phyloP scores from a whole-genome alignment of 1,140 invertebrate species.

The Pollicipes pollicipes region DNA sequence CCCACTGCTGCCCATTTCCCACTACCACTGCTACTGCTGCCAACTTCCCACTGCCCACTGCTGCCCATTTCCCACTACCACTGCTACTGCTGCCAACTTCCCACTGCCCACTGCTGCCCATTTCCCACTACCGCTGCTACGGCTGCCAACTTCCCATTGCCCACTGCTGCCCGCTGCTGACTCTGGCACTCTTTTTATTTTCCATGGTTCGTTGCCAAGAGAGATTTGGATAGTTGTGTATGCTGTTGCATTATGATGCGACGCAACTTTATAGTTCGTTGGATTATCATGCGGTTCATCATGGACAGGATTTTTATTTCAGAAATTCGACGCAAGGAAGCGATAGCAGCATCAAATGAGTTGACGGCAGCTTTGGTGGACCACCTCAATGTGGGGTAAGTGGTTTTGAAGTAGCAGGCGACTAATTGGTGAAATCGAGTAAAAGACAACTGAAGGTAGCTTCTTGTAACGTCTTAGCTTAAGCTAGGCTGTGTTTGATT shows the following conservation, averaged over 20 bases:
- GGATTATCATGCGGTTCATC: conserved; percentile 2
- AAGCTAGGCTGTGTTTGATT: not conserved
- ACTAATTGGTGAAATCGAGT: too few relatives aligned
- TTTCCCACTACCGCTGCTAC: too few relatives aligned
- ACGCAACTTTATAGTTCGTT: conserved; percentile 14
- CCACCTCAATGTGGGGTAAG: conserved; percentile 90
- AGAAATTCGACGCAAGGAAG: conserved; percentile 85
- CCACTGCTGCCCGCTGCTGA: too few relatives aligned
- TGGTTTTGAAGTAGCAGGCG: too few relatives aligned
- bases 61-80: too few relatives aligned
- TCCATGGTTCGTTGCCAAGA: not conserved
- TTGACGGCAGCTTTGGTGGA: conserved; percentile 86
- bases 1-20: too few relatives aligned
- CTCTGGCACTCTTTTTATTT: too few relatives aligned
- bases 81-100: too few relatives aligned
- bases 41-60: too few relatives aligned
- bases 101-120: too few relatives aligned
- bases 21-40: too few relatives aligned
- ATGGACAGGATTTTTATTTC: conserved; percentile 24
- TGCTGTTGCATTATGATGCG: not conserved
- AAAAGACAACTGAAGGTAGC: conserved; percentile 3
- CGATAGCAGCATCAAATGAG: conserved; percentile 72
- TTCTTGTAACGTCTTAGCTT: not conserved
- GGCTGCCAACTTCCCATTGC: too few relatives aligned
- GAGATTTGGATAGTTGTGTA: not conserved